These are phyloP conservation scores for Liopterus haemorrhoidalis DNA, from an alignment of 2,888 invertebrate species.

Conservation along the genomic window DNA sequence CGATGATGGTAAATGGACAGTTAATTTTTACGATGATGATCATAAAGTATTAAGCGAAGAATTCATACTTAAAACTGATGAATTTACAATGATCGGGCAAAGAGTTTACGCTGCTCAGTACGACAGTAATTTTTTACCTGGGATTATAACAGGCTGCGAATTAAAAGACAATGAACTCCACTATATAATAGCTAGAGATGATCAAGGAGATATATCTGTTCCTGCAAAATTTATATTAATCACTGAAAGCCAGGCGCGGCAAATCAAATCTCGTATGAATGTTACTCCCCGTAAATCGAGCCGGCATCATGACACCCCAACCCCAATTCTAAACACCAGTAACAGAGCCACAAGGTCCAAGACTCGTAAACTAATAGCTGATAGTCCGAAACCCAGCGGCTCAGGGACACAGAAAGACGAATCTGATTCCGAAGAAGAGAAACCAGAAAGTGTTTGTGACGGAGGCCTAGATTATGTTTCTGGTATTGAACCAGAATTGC, in stretches of 20 bases:
- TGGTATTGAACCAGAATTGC: slow-evolving; percentile 52
- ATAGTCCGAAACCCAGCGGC: slow-evolving; percentile 51
- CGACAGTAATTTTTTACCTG: slow-evolving; percentile 50
- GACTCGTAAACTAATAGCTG: slow-evolving; percentile 47
- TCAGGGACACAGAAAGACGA: slow-evolving; percentile 41
- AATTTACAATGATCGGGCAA: slow-evolving; percentile 47
- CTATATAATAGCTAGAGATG: slow-evolving; percentile 35
- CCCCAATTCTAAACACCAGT: slow-evolving; percentile 49
- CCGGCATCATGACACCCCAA: slow-evolving; percentile 42
- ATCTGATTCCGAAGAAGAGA: slow-evolving; percentile 22
- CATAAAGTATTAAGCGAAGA: slow-evolving; percentile 55
- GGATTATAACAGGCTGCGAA: slow-evolving; percentile 44
- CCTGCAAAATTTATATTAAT: slow-evolving; percentile 43
- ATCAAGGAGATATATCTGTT: slow-evolving; percentile 20
- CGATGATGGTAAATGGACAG: slow-evolving; percentile 55
- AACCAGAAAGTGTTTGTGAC: slow-evolving; percentile 30
- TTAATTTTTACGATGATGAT: slow-evolving; percentile 60
- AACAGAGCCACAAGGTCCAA: slow-evolving; percentile 42
- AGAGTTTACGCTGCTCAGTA: slow-evolving; percentile 52
- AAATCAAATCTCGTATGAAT: too few species aligned
- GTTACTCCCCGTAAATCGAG: slow-evolving; percentile 42
- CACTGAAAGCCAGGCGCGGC: slow-evolving; percentile 51
- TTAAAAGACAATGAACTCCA: slow-evolving; percentile 12
- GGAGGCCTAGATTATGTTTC: slow-evolving; percentile 46
- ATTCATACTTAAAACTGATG: slow-evolving; percentile 50